Evolutionary conservation across 2,113 vertebrate genomes (phyloP).

Genomic region (Saccopteryx bilineata): DNA sequence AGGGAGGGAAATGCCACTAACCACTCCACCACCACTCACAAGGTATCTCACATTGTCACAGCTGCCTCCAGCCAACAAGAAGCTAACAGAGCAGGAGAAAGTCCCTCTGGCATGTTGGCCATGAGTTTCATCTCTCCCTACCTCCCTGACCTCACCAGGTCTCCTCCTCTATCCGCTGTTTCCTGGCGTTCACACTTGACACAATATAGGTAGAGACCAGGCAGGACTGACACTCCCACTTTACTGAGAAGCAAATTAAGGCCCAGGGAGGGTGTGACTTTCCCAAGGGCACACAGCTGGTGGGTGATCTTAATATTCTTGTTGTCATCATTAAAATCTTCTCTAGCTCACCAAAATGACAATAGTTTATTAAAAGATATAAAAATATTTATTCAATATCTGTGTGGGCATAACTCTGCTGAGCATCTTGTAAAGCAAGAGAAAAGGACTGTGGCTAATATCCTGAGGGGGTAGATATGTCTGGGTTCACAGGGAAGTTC

Average conservation of each 20-base stretch:
- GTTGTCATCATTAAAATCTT: background rate
- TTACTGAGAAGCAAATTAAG: background rate
- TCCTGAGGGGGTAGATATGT: background rate
- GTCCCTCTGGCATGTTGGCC: background rate
- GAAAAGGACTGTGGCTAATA: background rate
- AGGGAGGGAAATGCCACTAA: background rate
- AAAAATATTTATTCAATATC: background rate
- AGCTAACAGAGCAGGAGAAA: background rate
- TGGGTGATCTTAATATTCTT: slow-evolving; percentile 1
- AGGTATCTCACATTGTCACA: background rate
- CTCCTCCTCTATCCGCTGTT: background rate
- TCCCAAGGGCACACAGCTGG: background rate
- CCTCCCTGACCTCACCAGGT: background rate
- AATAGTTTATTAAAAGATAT: background rate
- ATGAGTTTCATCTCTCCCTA: background rate
- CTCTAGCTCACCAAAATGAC: background rate
- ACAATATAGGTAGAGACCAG: background rate
- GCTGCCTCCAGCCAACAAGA: background rate
- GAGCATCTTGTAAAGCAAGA: slow-evolving; percentile 1
- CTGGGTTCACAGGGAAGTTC: background rate
- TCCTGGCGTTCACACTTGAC: background rate
- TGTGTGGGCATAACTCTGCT: background rate
- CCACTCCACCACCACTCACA: background rate
- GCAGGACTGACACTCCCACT: background rate
- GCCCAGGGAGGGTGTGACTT: background rate